Evolutionary conservation across 2,888 invertebrate species (phyloP).

Genomic region (Harpalus rubripes): DNA sequence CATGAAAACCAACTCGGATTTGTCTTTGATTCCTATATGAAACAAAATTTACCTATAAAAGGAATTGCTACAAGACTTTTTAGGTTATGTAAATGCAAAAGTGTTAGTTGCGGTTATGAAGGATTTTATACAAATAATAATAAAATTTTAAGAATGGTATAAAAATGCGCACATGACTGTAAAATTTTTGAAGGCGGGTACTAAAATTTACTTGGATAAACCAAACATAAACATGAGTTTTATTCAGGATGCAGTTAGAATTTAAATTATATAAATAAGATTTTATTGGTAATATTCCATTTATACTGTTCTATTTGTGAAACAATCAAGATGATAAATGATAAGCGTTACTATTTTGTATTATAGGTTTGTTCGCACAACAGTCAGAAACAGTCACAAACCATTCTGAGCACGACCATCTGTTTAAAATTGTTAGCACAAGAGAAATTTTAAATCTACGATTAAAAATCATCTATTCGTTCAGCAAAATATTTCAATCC

Average conservation of each 20-base stretch:
- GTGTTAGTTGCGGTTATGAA: background rate
- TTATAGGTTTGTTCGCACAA: no score
- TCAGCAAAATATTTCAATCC: no score
- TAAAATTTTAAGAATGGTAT: slow-evolving; percentile 1
- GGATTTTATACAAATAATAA: slow-evolving; percentile 1
- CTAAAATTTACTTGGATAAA: background rate
- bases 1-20: background rate
- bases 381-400: no score
- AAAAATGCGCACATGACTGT: background rate
- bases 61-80: background rate
- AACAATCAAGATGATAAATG: no score
- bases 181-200: background rate
- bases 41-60: background rate
- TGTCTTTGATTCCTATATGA: background rate
- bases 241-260: background rate
- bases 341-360: no score
- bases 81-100: background rate
- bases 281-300: background rate
- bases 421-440: no score
- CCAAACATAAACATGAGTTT: background rate
- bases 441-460: no score
- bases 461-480: no score
- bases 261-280: background rate
- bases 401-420: no score
- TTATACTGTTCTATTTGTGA: background rate